Conservation (phyloP, 2,888 invertebrate genomes). For the Spodoptera picta region DNA sequence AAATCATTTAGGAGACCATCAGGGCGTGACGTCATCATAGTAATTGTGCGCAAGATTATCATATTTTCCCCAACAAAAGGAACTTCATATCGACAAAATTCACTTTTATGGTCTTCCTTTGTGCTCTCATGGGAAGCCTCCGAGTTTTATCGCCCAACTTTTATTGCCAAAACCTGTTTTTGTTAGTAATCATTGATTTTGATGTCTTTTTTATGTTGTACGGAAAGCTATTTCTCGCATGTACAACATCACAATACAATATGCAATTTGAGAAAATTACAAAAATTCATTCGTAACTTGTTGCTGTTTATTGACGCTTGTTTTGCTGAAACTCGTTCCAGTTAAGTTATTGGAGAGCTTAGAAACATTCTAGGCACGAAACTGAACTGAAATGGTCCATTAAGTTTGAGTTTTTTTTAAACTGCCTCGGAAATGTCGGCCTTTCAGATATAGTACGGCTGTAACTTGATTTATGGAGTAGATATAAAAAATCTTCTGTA, state of each 20-base stretch:
- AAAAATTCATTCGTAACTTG: conserved; percentile 26
- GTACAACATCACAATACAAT: not conserved
- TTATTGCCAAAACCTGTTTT: conserved; percentile 70
- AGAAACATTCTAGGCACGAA: conserved; percentile 52
- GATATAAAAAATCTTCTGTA: conserved; percentile 26
- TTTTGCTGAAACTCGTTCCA: conserved; percentile 19
- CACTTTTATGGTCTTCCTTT: conserved; percentile 63
- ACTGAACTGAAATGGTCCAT: conserved; percentile 46
- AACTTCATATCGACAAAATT: conserved; percentile 62
- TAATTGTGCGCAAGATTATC: conserved; percentile 51
- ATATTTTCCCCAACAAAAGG: conserved; percentile 42
- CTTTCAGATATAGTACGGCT: conserved; percentile 23
- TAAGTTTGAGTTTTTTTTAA: conserved; percentile 32
- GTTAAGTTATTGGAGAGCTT: conserved; percentile 37
- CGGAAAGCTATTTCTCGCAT: conserved; percentile 25
- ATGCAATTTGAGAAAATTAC: not conserved
- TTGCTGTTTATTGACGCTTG: conserved; percentile 20
- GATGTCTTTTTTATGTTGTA: conserved; percentile 48
- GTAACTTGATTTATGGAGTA: conserved; percentile 45
- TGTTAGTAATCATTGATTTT: conserved; percentile 66
- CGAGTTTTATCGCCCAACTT: conserved; percentile 72
- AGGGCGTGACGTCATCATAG: conserved; percentile 26
- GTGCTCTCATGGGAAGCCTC: conserved; percentile 60
- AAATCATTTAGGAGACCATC: conserved; percentile 31
- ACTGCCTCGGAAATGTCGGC: conserved; percentile 16